phyloP scores from a whole-genome alignment of 1,140 invertebrate species.

The Trissolcus basalis region DNA sequence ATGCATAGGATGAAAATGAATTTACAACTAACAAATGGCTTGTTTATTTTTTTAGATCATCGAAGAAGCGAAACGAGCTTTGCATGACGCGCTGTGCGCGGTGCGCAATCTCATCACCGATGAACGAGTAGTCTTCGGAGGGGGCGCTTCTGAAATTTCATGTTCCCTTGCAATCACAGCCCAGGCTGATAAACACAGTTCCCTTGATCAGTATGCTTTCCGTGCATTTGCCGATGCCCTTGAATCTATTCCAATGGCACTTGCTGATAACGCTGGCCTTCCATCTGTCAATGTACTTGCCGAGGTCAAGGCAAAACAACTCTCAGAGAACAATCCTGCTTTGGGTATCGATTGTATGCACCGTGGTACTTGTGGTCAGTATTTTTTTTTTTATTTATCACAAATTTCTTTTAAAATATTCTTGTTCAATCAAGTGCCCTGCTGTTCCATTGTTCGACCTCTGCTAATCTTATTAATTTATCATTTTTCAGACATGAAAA shows the following conservation, averaged over 20 bases:
- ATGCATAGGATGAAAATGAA: neutral
- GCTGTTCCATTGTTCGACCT: no score
- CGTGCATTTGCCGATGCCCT: conserved; percentile 96
- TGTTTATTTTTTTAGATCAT: conserved; percentile 81
- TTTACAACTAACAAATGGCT: neutral
- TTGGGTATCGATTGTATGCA: conserved; percentile 97
- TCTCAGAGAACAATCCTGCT: conserved; percentile 88
- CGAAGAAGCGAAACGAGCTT: conserved; percentile 97
- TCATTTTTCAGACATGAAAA: conserved; percentile 91
- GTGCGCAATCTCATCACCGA: conserved; percentile 96
- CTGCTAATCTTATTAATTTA: no score
- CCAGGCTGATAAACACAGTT: conserved; percentile 93
- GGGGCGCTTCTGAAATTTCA: conserved; percentile 96
- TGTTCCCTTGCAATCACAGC: conserved; percentile 93
- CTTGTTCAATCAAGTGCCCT: no score
- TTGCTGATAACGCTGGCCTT: conserved; percentile 97
- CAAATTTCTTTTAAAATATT: conserved; percentile 3
- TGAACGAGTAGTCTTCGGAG: conserved; percentile 96
- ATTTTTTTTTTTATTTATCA: conserved; percentile 5
- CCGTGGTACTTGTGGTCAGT: conserved; percentile 84
- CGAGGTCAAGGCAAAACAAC: conserved; percentile 93
- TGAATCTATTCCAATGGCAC: conserved; percentile 94
- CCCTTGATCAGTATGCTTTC: conserved; percentile 98
- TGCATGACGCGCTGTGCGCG: conserved; percentile 98
- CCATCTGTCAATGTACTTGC: conserved; percentile 94